Evolutionary conservation across 2,797 vertebrate genomes (phyloP).

Genomic region (Tangara arthus): DNA sequence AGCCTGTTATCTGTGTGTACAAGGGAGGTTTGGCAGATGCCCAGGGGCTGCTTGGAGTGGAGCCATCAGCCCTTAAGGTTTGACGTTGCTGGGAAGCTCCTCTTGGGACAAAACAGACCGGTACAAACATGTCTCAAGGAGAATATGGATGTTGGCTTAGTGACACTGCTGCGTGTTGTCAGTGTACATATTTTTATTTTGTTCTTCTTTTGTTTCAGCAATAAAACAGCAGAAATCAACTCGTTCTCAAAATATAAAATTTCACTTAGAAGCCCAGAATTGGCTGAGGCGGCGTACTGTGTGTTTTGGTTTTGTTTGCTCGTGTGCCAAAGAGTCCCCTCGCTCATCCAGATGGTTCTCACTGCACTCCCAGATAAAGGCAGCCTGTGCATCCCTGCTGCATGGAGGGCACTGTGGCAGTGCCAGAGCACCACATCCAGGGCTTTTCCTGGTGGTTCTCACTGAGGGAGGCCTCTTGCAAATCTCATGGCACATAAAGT

Average conservation of each 20-base stretch:
- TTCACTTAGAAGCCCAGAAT: neutral
- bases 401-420: neutral
- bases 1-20: neutral
- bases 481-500: neutral
- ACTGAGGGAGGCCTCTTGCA: neutral
- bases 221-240: neutral
- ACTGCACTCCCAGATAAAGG: neutral
- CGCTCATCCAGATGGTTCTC: neutral
- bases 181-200: conserved; percentile 39
- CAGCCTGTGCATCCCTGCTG: neutral
- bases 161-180: neutral
- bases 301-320: neutral
- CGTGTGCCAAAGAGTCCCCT: neutral
- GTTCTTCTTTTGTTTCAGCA: conserved; percentile 27
- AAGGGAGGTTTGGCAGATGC: neutral
- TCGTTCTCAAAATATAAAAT: neutral
- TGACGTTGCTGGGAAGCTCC: neutral
- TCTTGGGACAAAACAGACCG: neutral
- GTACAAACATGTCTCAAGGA: neutral
- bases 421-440: neutral
- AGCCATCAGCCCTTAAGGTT: neutral
- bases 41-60: neutral
- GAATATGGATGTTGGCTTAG: neutral
- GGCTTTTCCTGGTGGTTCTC: neutral
- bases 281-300: neutral